phyloP scores from a whole-genome alignment of 2,797 vertebrate genomes.

The Notoglanidium macrostoma region DNA sequence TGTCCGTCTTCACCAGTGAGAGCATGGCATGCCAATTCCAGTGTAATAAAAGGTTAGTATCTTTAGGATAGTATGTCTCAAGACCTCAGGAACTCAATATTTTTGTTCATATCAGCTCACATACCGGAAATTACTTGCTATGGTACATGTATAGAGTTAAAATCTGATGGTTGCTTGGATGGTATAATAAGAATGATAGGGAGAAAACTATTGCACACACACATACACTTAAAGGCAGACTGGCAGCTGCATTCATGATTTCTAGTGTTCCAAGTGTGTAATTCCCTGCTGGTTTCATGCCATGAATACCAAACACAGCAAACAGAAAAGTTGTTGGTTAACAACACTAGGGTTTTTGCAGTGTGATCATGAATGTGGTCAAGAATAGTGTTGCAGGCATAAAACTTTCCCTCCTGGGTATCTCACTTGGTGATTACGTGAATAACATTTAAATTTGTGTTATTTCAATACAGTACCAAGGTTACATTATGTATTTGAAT shows the following conservation, averaged over 20 bases:
- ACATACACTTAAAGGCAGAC: neutral
- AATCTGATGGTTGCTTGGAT: neutral
- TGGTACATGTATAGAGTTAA: neutral
- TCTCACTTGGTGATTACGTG: neutral
- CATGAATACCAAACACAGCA: neutral
- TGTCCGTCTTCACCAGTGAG: conserved; percentile 2
- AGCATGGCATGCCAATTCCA: conserved; percentile 8
- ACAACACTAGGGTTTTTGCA: neutral
- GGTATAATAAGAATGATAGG: neutral
- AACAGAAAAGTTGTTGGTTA: conserved; percentile 7
- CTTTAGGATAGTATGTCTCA: neutral
- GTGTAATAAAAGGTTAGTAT: conserved; percentile 9
- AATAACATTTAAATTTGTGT: neutral
- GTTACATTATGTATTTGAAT: neutral
- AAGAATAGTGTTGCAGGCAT: neutral
- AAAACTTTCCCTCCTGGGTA: neutral
- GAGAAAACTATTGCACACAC: neutral
- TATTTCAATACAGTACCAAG: neutral
- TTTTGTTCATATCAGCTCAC: neutral
- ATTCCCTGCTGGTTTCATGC: conserved; percentile 2
- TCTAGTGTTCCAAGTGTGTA: neutral
- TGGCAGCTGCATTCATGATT: conserved; percentile 1
- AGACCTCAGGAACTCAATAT: neutral
- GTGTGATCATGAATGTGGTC: neutral
- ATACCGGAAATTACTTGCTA: neutral